phyloP scores from a whole-genome alignment of 2,797 vertebrate genomes.

The Coracias cyanogaster region DNA sequence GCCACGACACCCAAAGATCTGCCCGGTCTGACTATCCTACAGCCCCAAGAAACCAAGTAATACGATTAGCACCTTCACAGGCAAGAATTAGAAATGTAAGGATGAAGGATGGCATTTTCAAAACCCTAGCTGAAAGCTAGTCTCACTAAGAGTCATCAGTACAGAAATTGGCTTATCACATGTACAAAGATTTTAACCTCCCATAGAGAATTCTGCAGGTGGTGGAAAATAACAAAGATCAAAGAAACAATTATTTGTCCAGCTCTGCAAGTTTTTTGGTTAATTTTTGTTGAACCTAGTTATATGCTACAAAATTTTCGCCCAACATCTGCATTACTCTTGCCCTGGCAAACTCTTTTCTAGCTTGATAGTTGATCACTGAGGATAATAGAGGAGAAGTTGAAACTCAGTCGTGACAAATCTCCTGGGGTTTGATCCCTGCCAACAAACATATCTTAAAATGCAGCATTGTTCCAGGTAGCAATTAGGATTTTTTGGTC shows the following conservation, averaged over 20 bases:
- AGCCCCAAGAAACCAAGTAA: not conserved
- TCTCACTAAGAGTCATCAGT: not conserved
- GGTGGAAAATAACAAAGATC: not conserved
- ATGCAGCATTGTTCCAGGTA: not conserved
- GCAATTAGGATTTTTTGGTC: not conserved
- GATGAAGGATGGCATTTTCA: not conserved
- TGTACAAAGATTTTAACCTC: not conserved
- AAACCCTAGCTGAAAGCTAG: not conserved
- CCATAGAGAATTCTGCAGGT: not conserved
- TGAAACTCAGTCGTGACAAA: not conserved
- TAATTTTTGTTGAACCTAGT: not conserved
- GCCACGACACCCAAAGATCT: fast-evolving
- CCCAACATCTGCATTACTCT: not conserved
- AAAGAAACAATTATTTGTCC: not conserved
- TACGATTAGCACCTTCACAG: not conserved
- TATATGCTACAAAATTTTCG: not conserved
- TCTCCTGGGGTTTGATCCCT: not conserved
- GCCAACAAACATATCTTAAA: not conserved
- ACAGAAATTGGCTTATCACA: not conserved
- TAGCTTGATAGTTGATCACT: not conserved
- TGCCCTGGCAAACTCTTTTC: not conserved
- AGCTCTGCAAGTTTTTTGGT: not conserved
- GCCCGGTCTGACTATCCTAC: not conserved
- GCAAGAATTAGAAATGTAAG: not conserved
- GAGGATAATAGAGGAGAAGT: not conserved